phyloP scores from a whole-genome alignment of 2,113 vertebrate species.

The Enhydra lutris region DNA sequence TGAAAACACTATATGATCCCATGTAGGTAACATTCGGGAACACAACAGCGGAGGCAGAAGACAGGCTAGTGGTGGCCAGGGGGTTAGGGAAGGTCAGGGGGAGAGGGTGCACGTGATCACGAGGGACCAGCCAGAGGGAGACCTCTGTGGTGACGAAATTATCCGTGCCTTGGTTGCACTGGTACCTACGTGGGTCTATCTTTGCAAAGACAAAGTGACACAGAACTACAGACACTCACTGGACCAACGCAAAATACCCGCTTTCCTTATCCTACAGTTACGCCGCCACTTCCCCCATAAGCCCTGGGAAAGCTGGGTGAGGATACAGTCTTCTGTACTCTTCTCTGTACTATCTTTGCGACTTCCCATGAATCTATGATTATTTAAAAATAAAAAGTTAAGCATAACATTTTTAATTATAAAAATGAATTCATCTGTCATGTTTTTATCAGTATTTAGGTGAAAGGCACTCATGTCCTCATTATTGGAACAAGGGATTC shows the following conservation, averaged over 20 bases:
- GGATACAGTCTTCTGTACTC: not conserved
- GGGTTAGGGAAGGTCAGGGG: not conserved
- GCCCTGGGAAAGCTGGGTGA: not conserved
- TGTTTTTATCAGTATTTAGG: not conserved
- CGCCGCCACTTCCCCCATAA: not conserved
- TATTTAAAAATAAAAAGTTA: not conserved
- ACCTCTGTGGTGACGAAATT: not conserved
- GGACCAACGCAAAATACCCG: accelerated
- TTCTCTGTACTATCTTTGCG: not conserved
- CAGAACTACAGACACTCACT: too few species aligned
- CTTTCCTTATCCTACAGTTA: not conserved
- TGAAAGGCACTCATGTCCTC: not conserved
- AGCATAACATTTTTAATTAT: not conserved
- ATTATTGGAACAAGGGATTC: not conserved
- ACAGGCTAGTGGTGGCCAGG: not conserved
- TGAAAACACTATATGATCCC: not conserved
- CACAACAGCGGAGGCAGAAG: not conserved
- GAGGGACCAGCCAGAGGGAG: not conserved
- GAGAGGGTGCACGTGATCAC: not conserved
- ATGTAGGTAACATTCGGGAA: not conserved
- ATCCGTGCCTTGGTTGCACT: not conserved
- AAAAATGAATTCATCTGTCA: not conserved
- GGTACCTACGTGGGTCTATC: not conserved
- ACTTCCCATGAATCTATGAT: not conserved
- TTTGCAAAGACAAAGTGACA: not conserved